Conservation (phyloP, 2,888 invertebrate genomes). For the Acholoe squamosa region DNA sequence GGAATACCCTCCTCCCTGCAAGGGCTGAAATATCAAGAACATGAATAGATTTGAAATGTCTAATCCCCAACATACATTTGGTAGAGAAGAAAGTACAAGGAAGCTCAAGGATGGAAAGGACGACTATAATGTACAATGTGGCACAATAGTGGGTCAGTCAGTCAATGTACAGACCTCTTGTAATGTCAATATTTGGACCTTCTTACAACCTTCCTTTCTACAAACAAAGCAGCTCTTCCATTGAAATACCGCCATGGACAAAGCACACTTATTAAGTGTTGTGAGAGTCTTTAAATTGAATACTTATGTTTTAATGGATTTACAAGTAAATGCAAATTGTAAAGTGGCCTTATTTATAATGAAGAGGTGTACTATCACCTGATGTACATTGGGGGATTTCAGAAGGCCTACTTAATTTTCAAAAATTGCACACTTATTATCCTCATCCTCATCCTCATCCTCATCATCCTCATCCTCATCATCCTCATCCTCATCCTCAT, state of each 20-base stretch:
- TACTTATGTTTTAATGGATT: neutral
- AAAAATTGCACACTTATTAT: neutral
- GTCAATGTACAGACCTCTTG: neutral
- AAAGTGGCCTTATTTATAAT: neutral
- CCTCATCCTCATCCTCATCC: no score
- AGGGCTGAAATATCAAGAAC: neutral
- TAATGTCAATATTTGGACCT: neutral
- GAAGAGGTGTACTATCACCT: neutral
- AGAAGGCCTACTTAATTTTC: neutral
- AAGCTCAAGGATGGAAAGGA: slow-evolving; percentile 21
- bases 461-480: no score
- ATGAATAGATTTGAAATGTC: neutral
- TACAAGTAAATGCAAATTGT: neutral
- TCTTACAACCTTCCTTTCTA: no score
- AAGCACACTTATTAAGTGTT: neutral
- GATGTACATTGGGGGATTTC: neutral
- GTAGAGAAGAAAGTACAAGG: neutral
- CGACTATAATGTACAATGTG: neutral
- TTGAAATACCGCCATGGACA: no score
- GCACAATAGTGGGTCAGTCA: neutral
- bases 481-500: no score
- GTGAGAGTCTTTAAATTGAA: neutral
- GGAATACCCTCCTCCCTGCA: neutral
- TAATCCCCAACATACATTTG: slow-evolving; percentile 10
- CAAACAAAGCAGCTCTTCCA: no score